A percentile compares a stretch with the other conserved stretches of the same genome.
These are phyloP conservation scores for Sebastes hubbsi DNA, from an alignment of 2,797 vertebrate genomes.

Conservation along the genomic window DNA sequence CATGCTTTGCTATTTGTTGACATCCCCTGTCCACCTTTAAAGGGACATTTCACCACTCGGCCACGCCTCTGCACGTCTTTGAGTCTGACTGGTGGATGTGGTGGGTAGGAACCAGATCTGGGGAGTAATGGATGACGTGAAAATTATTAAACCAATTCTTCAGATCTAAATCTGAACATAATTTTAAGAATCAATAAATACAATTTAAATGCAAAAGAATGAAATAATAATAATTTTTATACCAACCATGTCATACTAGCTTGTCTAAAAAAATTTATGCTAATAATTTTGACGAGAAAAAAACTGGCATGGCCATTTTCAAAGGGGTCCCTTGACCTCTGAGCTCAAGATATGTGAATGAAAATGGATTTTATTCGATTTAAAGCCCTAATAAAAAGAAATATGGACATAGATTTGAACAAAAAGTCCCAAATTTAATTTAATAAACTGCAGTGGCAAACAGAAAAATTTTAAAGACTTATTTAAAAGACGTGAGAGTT, in stretches of 20 bases:
- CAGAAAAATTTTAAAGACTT: not conserved
- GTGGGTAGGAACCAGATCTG: not conserved
- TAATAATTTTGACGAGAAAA: no score
- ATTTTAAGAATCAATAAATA: not conserved
- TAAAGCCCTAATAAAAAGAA: no score
- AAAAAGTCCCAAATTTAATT: not conserved
- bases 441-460: not conserved
- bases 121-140: not conserved
- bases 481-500: not conserved
- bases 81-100: not conserved
- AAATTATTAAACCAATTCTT: not conserved
- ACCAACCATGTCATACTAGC: no score
- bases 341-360: no score
- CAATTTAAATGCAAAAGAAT: not conserved
- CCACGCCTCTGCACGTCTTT: constrained; percentile 24
- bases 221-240: not conserved
- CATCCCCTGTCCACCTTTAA: constrained; percentile 35
- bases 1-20: constrained; percentile 59
- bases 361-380: no score
- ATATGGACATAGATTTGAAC: not conserved
- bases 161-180: not conserved
- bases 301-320: no score
- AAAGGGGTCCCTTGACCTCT: no score
- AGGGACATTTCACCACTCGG: constrained; percentile 44
- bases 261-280: no score